Evolutionary conservation across 2,797 vertebrate species (phyloP).

Genomic region (Trachops cirrhosus): DNA sequence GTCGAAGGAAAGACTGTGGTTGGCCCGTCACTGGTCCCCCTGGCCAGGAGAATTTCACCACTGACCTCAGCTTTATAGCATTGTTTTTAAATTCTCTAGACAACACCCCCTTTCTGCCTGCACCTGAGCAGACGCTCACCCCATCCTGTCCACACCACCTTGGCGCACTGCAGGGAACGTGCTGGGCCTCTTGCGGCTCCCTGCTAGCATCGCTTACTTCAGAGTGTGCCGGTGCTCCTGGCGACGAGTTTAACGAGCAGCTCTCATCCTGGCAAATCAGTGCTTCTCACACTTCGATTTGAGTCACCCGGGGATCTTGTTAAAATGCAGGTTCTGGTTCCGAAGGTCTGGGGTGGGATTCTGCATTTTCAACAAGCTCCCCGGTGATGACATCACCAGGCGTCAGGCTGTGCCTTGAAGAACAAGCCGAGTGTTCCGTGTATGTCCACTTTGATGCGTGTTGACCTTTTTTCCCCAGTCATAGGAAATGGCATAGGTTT

Average conservation of each 20-base stretch:
- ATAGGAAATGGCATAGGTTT: neutral
- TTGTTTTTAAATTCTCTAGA: neutral
- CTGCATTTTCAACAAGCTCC: neutral
- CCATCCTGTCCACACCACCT: too few species aligned
- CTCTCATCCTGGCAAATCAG: neutral
- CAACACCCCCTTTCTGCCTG: neutral
- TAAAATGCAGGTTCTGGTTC: neutral
- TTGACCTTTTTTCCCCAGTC: neutral
- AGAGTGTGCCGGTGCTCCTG: neutral
- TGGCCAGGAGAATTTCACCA: neutral
- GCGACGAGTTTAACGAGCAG: neutral
- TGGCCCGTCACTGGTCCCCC: neutral
- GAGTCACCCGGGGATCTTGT: too few species aligned
- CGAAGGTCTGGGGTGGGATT: neutral
- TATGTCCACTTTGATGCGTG: neutral
- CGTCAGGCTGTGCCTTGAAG: neutral
- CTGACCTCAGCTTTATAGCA: neutral
- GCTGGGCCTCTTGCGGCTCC: neutral
- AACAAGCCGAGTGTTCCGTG: fast-evolving
- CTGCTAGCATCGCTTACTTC: neutral
- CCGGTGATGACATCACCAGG: neutral
- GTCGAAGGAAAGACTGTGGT: neutral
- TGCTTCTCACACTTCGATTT: neutral
- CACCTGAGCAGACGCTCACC: neutral
- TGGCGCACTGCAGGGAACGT: neutral